Evolutionary conservation across 2,888 invertebrate genomes (phyloP), one percentile per base, ranked within the genome.

Genomic region (Heteropelma amictum): DNA sequence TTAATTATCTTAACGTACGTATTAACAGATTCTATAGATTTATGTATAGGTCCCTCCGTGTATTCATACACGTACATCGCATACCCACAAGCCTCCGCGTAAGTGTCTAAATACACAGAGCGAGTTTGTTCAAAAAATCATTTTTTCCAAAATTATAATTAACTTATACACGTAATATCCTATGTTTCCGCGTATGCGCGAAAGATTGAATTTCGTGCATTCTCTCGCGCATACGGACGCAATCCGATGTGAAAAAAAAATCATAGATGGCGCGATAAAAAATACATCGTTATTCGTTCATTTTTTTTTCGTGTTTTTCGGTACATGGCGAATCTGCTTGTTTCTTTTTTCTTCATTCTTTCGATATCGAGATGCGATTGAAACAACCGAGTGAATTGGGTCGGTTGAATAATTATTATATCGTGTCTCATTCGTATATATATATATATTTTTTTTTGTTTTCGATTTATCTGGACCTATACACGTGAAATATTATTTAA

Each of bases 21-120:
- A 82, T 84, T 83, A 84, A 84, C 85, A 85, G 83, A 85, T 81
- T 81, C 82, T 83, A 83, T 78, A 72, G 73, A 76, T 74, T 42
- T 64, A 70, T 65, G 21, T 73, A 64, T 72, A 70, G 51, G 7
- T 65, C 10, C 60, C 65, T 67, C 47, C 49, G 28, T 82, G 82
- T 72, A 72, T 73, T 75, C 30, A 35, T 49, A 45, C 38, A 53
- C 56, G 64, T 58, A 72, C 33, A 12, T 70, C 17, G n/a, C n/a
- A n/a, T 35, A 71, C 35, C 49, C 82, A 83, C 72, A 72, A 69
- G 71, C 40, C 14, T 63, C n/a, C n/a, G n/a, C n/a, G n/a, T n/a
- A n/a, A n/a, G n/a, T n/a, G n/a, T n/a, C n/a, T n/a, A n/a, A n/a
- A n/a, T n/a, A n/a, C n/a, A n/a, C n/a, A n/a, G n/a, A n/a, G n/a